Conservation (phyloP, 1,140 invertebrate species). For the Ladona fulva region DNA sequence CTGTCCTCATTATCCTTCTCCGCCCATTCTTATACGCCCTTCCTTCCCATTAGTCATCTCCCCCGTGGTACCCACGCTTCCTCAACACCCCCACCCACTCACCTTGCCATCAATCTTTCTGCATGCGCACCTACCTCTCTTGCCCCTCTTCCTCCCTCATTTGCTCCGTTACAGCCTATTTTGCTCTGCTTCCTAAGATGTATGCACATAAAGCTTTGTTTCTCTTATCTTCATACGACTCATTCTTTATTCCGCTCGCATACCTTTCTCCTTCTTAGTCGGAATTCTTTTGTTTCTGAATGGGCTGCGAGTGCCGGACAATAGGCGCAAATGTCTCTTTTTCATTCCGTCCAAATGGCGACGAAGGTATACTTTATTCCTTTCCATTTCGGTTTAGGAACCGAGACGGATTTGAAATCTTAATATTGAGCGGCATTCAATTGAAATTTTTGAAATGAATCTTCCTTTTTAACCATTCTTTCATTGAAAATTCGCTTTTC, state of each 20-base stretch:
- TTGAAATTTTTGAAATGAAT: too few species aligned
- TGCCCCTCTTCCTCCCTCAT: constrained; percentile 20
- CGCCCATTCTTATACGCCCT: not conserved
- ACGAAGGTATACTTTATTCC: too few species aligned
- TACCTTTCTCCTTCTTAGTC: not conserved
- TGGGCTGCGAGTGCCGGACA: not conserved
- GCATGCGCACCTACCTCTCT: not conserved
- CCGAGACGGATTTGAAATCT: too few species aligned
- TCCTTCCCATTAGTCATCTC: not conserved
- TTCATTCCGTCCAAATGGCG: not conserved
- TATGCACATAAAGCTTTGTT: not conserved
- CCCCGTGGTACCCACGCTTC: not conserved
- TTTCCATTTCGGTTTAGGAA: too few species aligned
- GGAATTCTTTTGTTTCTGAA: not conserved
- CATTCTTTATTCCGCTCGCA: not conserved
- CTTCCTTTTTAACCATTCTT: too few species aligned
- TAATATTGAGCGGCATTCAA: too few species aligned
- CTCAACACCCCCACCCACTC: constrained; percentile 9
- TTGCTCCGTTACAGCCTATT: not conserved
- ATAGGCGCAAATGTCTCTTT: not conserved
- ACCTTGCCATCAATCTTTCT: not conserved
- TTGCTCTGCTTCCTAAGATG: not conserved
- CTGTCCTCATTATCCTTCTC: not conserved
- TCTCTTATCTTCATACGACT: not conserved
- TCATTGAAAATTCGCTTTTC: too few species aligned